Conservation (phyloP, 2,113 vertebrate genomes). For the Anseranas semipalmata region DNA sequence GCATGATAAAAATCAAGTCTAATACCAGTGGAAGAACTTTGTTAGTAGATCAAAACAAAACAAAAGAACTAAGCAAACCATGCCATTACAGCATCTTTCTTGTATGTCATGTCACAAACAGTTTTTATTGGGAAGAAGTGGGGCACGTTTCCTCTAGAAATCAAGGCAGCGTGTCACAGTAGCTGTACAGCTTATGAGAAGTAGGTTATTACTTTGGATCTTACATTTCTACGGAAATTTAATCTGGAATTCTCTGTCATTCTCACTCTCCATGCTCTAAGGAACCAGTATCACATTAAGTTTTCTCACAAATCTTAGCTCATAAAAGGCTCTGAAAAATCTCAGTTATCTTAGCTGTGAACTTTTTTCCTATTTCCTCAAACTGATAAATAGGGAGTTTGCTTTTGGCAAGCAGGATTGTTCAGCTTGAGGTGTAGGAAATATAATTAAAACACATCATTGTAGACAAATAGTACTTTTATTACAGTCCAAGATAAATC, state of each 20-base stretch:
- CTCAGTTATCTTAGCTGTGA: background rate
- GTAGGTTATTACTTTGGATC: conserved; percentile 18
- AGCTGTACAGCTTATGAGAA: background rate
- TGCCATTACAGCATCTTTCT: background rate
- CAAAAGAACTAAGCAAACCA: background rate
- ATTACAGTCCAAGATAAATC: background rate
- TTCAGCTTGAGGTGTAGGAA: background rate
- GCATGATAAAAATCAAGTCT: background rate
- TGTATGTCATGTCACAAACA: background rate
- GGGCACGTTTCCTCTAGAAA: background rate
- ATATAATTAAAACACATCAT: background rate
- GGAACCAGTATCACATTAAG: background rate
- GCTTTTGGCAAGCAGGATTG: background rate
- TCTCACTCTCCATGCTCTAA: background rate
- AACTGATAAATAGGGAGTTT: background rate
- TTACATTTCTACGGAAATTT: background rate
- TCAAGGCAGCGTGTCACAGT: conserved; percentile 23
- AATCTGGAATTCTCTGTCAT: background rate
- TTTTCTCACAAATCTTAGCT: background rate
- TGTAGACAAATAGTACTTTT: background rate
- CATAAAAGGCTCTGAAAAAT: background rate
- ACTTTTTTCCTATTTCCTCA: background rate
- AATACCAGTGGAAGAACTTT: background rate
- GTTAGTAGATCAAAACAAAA: background rate
- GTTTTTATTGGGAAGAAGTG: background rate